Conservation (phyloP, 2,797 vertebrate genomes). For the Mus minutoides region DNA sequence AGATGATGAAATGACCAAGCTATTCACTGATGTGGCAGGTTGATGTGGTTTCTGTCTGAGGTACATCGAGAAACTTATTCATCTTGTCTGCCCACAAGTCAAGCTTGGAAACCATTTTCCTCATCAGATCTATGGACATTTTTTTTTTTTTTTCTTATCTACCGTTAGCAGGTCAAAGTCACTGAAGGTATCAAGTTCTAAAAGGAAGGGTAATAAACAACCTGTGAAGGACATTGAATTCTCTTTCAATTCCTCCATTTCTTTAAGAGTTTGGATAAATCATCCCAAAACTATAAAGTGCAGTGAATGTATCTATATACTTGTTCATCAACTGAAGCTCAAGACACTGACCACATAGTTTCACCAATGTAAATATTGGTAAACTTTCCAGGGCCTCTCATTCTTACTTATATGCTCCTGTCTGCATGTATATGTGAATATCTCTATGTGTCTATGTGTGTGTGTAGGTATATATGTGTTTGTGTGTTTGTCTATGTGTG, state of each 20-base stretch:
- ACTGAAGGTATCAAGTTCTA: neutral
- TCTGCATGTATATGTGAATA: neutral
- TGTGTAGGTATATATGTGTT: too few species aligned
- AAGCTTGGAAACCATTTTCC: neutral
- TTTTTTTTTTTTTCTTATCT: neutral
- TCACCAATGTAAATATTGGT: neutral
- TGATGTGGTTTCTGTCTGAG: neutral
- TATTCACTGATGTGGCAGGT: neutral
- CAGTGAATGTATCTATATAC: neutral
- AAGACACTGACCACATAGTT: neutral
- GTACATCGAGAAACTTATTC: neutral
- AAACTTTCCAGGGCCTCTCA: neutral
- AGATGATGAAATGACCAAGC: neutral
- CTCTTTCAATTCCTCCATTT: neutral
- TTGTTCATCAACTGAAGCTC: neutral
- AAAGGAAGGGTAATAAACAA: neutral
- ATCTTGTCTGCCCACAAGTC: neutral
- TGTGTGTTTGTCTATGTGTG: neutral
- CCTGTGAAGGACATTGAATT: fast-evolving
- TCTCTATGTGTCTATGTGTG: neutral
- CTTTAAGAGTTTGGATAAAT: neutral
- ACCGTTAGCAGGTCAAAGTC: neutral
- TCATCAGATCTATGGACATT: neutral
- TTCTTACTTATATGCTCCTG: neutral
- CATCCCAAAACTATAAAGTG: neutral